Conservation (phyloP, 2,888 invertebrate genomes). For the Atethmia centrago region DNA sequence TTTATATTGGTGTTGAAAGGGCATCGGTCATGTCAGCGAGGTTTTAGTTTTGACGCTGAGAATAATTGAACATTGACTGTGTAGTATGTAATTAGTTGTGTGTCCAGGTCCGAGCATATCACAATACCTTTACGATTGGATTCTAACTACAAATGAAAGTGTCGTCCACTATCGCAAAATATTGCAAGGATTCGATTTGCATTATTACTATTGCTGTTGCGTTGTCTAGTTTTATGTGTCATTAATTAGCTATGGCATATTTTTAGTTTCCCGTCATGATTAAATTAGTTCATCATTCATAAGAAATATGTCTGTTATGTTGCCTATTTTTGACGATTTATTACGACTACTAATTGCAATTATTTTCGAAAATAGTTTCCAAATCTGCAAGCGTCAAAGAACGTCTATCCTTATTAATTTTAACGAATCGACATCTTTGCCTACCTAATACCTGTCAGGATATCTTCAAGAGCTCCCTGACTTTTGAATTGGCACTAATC, state of each 20-base stretch:
- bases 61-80: not conserved
- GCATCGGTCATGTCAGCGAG: conserved; percentile 7
- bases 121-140: not conserved
- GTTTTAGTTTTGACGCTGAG: not conserved
- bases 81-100: not conserved
- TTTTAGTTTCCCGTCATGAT: not conserved
- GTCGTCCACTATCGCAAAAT: not conserved
- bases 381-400: not conserved
- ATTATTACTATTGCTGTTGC: not conserved
- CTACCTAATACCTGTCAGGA: not conserved
- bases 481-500: not conserved
- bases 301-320: not conserved
- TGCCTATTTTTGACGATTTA: not conserved
- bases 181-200: not conserved
- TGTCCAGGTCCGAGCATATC: not conserved
- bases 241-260: not conserved
- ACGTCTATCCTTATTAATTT: conserved; percentile 13
- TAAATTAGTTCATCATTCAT: not conserved
- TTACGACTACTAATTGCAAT: not conserved
- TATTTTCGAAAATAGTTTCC: not conserved
- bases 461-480: not conserved
- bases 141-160: not conserved
- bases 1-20: conserved; percentile 44
- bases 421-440: conserved; percentile 11
- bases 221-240: too few species aligned